Evolutionary conservation across 1,140 invertebrate species (phyloP).

Genomic region (Cataglyphis hispanica): DNA sequence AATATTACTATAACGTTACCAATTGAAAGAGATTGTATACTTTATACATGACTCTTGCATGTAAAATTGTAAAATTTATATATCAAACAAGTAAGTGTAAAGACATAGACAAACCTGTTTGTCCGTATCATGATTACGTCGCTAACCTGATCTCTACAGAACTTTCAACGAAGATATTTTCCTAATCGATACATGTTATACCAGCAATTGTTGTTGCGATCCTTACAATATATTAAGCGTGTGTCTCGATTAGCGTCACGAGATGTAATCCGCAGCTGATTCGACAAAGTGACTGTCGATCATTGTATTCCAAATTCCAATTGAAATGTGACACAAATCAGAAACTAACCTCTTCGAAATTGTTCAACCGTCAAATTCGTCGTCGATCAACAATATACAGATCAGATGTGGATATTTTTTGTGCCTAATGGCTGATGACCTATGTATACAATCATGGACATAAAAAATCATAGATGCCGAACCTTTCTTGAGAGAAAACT

Average conservation of each 20-base stretch:
- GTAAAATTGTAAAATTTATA: conserved; percentile 20
- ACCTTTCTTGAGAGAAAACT: no score
- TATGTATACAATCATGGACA: no score
- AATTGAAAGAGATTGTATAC: background rate
- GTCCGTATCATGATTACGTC: conserved; percentile 73
- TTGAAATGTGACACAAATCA: background rate
- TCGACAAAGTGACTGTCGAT: background rate
- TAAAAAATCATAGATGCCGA: no score
- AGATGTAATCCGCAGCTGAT: background rate
- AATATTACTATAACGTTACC: background rate
- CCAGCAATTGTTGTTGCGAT: background rate
- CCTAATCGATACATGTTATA: conserved; percentile 48
- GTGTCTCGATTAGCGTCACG: background rate
- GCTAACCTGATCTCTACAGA: background rate
- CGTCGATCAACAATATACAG: background rate
- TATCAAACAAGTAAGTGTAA: conserved; percentile 25
- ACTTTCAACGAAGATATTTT: conserved; percentile 36
- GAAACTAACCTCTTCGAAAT: conserved; percentile 11
- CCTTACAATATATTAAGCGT: background rate
- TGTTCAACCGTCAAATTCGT: background rate
- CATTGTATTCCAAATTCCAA: background rate
- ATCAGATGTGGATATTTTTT: no score
- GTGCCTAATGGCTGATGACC: no score
- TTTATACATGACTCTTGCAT: background rate
- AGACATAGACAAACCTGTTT: conserved; percentile 76